These are phyloP conservation scores for Rhinopithecus roxellana DNA, from an alignment of 2,113 vertebrate species.

Conservation along the genomic window DNA sequence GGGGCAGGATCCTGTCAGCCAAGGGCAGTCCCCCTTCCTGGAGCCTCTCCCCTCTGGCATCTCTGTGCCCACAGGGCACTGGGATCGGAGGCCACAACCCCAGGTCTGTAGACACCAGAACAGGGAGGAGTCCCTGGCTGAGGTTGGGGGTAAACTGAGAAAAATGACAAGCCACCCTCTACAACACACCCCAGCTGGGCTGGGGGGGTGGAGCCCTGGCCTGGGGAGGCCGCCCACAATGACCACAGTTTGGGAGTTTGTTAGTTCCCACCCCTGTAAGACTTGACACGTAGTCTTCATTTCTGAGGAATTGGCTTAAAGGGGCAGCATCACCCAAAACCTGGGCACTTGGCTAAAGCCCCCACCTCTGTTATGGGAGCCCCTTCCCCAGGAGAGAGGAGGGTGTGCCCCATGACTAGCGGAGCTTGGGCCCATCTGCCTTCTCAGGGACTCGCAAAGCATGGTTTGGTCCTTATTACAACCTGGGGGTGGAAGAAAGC, in stretches of 20 bases:
- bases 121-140: slow-evolving; percentile 18
- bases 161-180: slow-evolving; percentile 18
- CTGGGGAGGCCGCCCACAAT: slow-evolving; percentile 67
- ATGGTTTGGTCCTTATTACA: not conserved
- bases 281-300: slow-evolving; percentile 72
- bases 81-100: not conserved
- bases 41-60: fast-evolving
- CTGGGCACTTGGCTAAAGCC: not conserved
- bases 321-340: slow-evolving; percentile 48
- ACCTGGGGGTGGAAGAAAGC: not conserved
- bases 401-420: fast-evolving
- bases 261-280: slow-evolving; percentile 65
- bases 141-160: not conserved
- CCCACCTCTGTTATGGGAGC: not conserved
- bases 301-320: slow-evolving; percentile 70
- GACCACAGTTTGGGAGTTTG: slow-evolving; percentile 52
- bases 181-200: not conserved
- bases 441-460: not conserved
- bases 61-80: not conserved
- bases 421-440: not conserved
- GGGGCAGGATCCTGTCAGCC: not conserved
- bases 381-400: not conserved
- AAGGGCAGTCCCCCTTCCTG: not conserved
- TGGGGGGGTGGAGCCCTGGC: slow-evolving; percentile 48
- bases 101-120: not conserved